phyloP scores from a whole-genome alignment of 2,113 vertebrate genomes.

The Pithys albifrons region DNA sequence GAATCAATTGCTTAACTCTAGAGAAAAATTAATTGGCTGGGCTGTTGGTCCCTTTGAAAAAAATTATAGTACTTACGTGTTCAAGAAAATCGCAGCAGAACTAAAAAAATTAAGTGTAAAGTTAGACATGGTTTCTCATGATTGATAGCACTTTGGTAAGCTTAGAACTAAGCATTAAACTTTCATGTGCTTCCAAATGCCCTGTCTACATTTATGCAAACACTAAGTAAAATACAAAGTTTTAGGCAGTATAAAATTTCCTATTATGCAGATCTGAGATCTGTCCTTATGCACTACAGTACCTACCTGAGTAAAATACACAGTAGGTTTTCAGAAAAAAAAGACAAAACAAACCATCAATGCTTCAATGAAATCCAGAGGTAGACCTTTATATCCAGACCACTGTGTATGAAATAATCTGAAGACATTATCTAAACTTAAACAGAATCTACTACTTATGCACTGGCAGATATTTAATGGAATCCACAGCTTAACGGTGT shows the following conservation, averaged over 20 bases:
- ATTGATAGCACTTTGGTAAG: not conserved
- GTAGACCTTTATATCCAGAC: not conserved
- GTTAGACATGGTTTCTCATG: not conserved
- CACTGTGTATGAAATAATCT: not conserved
- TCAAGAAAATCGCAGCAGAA: not conserved
- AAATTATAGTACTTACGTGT: not conserved
- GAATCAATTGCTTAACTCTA: not conserved
- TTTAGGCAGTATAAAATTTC: not conserved
- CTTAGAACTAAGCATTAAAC: not conserved
- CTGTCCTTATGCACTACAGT: not conserved
- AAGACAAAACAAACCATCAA: not conserved
- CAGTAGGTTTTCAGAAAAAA: not conserved
- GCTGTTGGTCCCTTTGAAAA: not conserved
- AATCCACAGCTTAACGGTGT: not conserved
- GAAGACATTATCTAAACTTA: not conserved
- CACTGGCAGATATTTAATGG: not conserved
- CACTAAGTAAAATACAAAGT: not conserved
- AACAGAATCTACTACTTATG: not conserved
- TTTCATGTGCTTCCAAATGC: not conserved
- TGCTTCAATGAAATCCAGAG: not conserved
- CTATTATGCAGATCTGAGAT: not conserved
- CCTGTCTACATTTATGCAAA: not conserved
- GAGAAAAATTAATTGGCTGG: not conserved
- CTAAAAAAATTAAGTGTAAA: not conserved
- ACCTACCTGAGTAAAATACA: not conserved